Conservation (phyloP, 1,140 invertebrate species). For the Aphaenogaster ashmeadi region DNA sequence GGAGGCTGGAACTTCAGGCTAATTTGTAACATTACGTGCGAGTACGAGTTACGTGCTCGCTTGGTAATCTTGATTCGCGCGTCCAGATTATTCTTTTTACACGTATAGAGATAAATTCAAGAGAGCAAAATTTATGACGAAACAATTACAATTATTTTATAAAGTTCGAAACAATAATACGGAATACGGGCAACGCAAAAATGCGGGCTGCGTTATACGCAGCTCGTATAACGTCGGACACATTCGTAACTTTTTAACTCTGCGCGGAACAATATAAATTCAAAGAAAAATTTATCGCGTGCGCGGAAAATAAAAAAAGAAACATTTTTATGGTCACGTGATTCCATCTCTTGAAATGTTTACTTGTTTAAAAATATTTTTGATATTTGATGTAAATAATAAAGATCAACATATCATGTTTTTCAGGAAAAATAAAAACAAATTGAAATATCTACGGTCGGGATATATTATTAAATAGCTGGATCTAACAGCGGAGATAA, state of each 20-base stretch:
- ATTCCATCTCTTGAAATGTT: neutral
- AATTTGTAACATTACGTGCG: slow-evolving; percentile 23
- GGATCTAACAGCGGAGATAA: neutral
- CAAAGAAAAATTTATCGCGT: slow-evolving; percentile 1
- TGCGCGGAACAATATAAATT: slow-evolving; percentile 3
- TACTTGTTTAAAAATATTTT: neutral
- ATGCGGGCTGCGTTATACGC: too few species aligned
- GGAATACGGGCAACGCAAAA: neutral
- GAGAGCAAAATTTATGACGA: neutral
- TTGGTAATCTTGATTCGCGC: slow-evolving; percentile 29
- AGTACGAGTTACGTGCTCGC: neutral
- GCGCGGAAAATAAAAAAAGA: neutral
- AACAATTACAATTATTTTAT: neutral
- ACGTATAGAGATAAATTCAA: neutral
- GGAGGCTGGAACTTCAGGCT: slow-evolving; percentile 13
- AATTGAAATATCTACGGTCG: neutral
- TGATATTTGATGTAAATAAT: neutral
- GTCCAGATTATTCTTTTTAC: neutral
- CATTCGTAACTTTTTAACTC: slow-evolving; percentile 22
- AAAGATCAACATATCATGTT: neutral
- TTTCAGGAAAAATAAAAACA: neutral
- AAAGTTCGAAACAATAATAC: neutral
- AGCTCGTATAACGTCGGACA: neutral
- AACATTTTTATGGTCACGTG: neutral
- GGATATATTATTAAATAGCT: neutral